Conservation (phyloP, 2,888 invertebrate species). For the Ischnura elegans region DNA sequence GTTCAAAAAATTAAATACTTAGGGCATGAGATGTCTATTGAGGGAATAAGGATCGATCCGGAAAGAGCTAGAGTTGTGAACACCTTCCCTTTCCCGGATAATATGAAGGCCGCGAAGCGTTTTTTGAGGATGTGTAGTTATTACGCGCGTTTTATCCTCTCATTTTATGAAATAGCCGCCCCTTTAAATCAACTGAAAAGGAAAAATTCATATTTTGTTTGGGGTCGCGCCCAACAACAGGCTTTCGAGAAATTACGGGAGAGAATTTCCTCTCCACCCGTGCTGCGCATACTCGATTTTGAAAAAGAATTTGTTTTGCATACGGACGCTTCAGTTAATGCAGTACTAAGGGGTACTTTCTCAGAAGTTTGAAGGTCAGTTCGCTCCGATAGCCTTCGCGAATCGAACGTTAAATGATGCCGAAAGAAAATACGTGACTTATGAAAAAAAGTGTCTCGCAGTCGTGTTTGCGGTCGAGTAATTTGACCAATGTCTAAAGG, state of each 20-base stretch:
- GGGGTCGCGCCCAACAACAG: conserved; percentile 69
- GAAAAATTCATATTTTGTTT: conserved; percentile 69
- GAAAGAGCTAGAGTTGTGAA: conserved; percentile 71
- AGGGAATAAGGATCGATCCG: neutral
- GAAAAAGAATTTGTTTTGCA: conserved; percentile 71
- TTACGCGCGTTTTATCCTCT: conserved; percentile 73
- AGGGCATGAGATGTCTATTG: neutral
- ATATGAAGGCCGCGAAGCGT: conserved; percentile 71
- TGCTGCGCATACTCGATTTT: conserved; percentile 72
- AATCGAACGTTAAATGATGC: neutral
- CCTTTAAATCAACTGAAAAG: conserved; percentile 72
- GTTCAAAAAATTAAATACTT: no score
- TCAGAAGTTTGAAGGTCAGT: conserved; percentile 58
- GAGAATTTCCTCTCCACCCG: no score
- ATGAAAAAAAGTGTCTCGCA: neutral
- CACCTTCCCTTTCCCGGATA: conserved; percentile 72
- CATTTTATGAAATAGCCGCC: conserved; percentile 71
- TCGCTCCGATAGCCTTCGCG: no score
- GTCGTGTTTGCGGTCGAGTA: neutral
- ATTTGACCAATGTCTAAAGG: neutral
- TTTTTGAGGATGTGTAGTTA: conserved; percentile 74
- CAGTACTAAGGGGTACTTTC: conserved; percentile 67
- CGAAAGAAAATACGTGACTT: neutral
- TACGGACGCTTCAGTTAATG: conserved; percentile 69
- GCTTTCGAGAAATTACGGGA: conserved; percentile 71